Percentiles rank a stretch among this genome's conserved stretches.
Conservation (phyloP, 2,797 vertebrate genomes). For the Astyanax mexicanus region DNA sequence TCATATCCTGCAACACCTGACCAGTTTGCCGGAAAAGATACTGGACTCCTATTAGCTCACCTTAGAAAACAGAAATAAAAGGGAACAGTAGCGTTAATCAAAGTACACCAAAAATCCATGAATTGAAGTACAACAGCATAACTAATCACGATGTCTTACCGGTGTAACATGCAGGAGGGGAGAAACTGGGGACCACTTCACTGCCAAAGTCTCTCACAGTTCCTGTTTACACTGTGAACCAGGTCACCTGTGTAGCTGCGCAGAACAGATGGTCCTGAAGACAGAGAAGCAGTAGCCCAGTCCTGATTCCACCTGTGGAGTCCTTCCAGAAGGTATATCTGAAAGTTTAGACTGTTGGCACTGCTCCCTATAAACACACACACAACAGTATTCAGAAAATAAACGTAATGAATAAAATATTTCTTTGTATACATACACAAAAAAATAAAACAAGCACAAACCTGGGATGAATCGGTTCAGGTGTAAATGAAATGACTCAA, state of each 20-base stretch:
- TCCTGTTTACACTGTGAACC: conserved; percentile 20
- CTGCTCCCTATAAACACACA: conserved; percentile 37
- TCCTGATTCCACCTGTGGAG: conserved; percentile 46
- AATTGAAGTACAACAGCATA: no score
- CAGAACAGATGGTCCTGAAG: background rate
- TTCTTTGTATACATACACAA: background rate
- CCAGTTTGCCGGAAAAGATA: no score
- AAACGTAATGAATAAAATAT: background rate
- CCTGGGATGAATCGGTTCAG: conserved; percentile 44
- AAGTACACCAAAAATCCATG: no score
- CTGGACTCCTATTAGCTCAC: no score
- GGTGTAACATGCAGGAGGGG: no score
- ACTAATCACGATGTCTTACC: no score
- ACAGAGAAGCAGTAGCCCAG: conserved; percentile 18
- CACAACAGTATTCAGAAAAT: no score
- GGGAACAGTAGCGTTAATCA: no score
- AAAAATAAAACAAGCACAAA: background rate
- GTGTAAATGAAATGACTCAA: conserved; percentile 43
- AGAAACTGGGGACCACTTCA: no score
- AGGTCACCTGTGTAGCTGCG: conserved; percentile 33
- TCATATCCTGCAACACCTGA: no score
- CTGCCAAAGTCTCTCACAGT: conserved; percentile 42
- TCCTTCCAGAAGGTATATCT: conserved; percentile 40
- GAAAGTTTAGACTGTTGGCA: conserved; percentile 47
- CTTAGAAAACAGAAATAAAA: no score